Conservation (phyloP, 2,797 vertebrate species). For the Danio kyathit region DNA sequence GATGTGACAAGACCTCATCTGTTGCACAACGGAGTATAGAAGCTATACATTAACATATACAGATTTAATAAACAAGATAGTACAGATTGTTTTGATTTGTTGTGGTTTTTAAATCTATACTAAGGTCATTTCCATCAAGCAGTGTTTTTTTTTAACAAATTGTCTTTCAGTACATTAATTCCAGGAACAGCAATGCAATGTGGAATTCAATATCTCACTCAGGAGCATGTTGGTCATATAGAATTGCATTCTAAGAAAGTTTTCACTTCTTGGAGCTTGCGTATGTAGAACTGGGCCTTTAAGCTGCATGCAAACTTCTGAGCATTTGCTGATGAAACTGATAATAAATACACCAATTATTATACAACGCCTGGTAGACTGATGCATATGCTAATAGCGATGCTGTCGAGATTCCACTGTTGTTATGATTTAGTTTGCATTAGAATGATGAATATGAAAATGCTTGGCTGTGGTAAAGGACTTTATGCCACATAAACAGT, state of each 20-base stretch:
- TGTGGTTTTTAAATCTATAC: background rate
- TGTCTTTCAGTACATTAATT: background rate
- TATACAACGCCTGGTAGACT: background rate
- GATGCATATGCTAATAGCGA: background rate
- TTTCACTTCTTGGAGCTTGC: conserved; percentile 12
- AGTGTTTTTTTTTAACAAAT: background rate
- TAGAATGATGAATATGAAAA: background rate
- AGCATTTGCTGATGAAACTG: background rate
- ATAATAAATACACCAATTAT: background rate
- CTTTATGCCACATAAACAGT: conserved; percentile 2
- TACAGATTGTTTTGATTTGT: background rate
- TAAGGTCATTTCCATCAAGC: background rate
- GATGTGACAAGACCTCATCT: conserved; percentile 14
- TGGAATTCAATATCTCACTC: background rate
- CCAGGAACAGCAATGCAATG: background rate
- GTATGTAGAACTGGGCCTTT: background rate
- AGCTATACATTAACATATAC: background rate
- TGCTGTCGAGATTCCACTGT: background rate
- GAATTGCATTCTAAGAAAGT: conserved; percentile 6
- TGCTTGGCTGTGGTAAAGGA: conserved; percentile 1
- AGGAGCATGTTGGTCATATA: background rate
- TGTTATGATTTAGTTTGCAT: background rate
- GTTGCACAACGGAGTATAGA: background rate
- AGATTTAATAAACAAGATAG: background rate
- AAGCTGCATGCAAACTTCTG: background rate